Conservation (phyloP, 1,140 invertebrate species). For the Brachionus calyciflorus region DNA sequence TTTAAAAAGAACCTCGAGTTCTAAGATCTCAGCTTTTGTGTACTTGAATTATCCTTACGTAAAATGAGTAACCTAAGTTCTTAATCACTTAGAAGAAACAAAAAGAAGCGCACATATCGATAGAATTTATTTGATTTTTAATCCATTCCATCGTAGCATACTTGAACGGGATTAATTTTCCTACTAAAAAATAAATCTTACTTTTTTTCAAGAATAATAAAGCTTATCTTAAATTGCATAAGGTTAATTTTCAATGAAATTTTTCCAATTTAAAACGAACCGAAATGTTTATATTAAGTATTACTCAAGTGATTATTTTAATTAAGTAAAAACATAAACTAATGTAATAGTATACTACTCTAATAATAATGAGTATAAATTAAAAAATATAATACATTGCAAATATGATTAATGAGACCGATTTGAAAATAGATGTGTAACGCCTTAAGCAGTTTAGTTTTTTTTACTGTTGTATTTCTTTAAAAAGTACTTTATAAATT, state of each 20-base stretch:
- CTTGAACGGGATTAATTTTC: conserved; percentile 4
- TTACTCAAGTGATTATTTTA: conserved; percentile 35
- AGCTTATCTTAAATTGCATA: conserved; percentile 45
- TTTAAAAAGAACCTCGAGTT: too few species aligned
- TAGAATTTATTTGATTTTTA: conserved; percentile 22
- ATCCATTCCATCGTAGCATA: conserved; percentile 32
- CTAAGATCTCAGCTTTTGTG: too few species aligned
- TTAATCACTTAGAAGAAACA: not conserved
- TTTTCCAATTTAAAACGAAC: too few species aligned
- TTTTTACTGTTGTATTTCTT: too few species aligned
- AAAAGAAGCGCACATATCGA: conserved; percentile 20
- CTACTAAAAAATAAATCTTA: not conserved
- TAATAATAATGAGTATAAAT: conserved; percentile 1
- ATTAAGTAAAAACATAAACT: conserved; percentile 13
- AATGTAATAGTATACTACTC: conserved; percentile 34
- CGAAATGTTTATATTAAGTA: conserved; percentile 33
- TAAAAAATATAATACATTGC: conserved; percentile 31
- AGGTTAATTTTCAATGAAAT: conserved; percentile 24
- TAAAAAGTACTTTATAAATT: too few species aligned
- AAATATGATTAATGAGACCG: conserved; percentile 10
- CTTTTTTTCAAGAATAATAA: too few species aligned
- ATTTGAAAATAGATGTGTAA: not conserved
- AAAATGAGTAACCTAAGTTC: conserved; percentile 17
- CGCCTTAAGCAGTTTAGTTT: conserved; percentile 18
- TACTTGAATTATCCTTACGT: not conserved